Evolutionary conservation across 2,888 invertebrate genomes (phyloP).

Genomic region (Erpobdella octoculata): DNA sequence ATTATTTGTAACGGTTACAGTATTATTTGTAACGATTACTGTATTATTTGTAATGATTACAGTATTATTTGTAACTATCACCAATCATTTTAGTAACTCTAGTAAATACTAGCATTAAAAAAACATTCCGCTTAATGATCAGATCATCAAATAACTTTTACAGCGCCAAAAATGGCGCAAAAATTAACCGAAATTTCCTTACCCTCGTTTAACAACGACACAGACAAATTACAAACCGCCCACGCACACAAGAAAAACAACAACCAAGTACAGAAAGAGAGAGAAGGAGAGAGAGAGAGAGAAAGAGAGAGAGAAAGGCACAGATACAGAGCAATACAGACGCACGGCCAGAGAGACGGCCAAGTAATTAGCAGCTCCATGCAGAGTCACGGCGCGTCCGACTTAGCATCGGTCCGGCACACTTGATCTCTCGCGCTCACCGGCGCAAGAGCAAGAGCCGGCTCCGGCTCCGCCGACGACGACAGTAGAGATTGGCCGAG

Average conservation of each 20-base stretch:
- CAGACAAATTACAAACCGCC: no score
- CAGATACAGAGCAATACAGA: background rate
- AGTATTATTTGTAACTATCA: no score
- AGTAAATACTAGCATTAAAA: no score
- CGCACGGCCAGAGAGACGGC: background rate
- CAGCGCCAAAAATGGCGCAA: no score
- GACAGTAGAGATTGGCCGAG: conserved; percentile 43
- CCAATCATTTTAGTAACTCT: no score
- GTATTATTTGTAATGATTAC: no score
- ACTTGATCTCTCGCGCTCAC: background rate
- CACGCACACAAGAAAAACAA: background rate
- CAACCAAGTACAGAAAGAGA: background rate
- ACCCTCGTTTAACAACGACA: no score
- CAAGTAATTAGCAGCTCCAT: conserved; percentile 3
- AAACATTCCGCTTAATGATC: no score
- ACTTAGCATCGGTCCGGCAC: background rate
- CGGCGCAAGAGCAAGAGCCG: background rate
- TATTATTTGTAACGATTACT: no score
- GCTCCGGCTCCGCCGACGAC: conserved; percentile 39
- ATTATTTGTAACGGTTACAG: no score
- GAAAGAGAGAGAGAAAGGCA: background rate
- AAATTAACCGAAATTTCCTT: no score
- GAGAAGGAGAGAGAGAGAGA: background rate
- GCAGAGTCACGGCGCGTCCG: conserved; percentile 6
- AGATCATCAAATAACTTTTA: no score